Conservation (phyloP, 2,113 vertebrate species). For the Rhabdornis inornatus region DNA sequence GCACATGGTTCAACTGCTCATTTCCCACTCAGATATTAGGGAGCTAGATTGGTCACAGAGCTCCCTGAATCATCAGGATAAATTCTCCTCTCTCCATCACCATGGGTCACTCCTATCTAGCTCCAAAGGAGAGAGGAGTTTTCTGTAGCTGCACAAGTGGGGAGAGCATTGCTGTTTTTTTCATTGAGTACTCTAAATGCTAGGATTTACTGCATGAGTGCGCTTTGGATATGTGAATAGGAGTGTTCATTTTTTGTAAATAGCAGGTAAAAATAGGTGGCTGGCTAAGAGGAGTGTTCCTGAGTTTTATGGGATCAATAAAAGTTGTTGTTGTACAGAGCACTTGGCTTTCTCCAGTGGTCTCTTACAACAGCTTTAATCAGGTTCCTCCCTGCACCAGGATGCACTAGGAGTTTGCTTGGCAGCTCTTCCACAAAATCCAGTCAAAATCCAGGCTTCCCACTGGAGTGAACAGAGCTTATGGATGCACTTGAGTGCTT, state of each 20-base stretch:
- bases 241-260: background rate
- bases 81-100: background rate
- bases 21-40: background rate
- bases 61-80: background rate
- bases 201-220: background rate
- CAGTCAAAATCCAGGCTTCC: background rate
- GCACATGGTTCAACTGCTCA: background rate
- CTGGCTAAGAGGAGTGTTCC: slow-evolving; percentile 7
- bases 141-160: background rate
- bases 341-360: background rate
- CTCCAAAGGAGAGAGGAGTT: background rate
- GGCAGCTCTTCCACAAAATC: background rate
- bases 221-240: background rate
- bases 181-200: background rate
- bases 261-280: slow-evolving; percentile 8
- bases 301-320: slow-evolving; percentile 38
- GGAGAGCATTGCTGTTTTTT: background rate
- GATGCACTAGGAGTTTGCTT: background rate
- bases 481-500: background rate
- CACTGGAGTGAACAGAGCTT: background rate
- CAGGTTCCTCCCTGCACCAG: background rate
- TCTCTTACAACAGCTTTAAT: background rate
- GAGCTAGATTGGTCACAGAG: background rate
- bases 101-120: background rate
- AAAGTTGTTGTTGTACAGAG: slow-evolving; percentile 37